Evolutionary conservation across 2,113 vertebrate genomes (phyloP).

Genomic region (Acanthisitta chloris): DNA sequence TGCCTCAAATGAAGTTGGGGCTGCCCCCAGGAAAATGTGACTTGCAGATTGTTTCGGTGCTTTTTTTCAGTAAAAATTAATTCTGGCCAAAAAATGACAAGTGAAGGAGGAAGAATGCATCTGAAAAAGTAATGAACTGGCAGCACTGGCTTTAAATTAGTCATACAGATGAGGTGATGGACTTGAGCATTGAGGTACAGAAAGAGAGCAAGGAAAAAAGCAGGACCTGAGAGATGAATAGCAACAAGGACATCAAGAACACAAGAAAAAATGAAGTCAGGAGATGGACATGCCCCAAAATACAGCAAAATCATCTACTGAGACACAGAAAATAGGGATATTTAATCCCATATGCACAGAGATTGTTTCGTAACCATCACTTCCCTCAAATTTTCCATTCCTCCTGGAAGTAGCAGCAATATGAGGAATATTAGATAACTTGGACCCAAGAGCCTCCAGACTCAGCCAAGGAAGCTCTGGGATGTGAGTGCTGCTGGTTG

Average conservation of each 20-base stretch:
- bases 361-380: background rate
- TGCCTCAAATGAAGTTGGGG: background rate
- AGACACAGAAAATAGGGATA: background rate
- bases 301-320: background rate
- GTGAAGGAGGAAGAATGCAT: background rate
- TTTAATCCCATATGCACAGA: rapidly evolving
- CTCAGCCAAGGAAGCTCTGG: background rate
- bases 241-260: background rate
- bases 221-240: background rate
- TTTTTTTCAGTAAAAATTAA: background rate
- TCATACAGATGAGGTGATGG: too few species aligned
- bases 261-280: background rate
- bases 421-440: background rate
- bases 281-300: background rate
- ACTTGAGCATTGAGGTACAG: too few species aligned
- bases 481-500: rapidly evolving
- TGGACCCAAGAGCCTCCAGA: background rate
- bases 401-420: background rate
- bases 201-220: background rate
- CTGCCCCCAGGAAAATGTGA: background rate
- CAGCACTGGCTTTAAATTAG: background rate
- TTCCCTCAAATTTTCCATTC: background rate
- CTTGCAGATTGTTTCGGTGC: too few species aligned
- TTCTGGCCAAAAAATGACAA: background rate
- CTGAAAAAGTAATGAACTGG: background rate